Evolutionary conservation across 2,113 vertebrate genomes (phyloP).

Genomic region (Kobus ellipsiprymnus): DNA sequence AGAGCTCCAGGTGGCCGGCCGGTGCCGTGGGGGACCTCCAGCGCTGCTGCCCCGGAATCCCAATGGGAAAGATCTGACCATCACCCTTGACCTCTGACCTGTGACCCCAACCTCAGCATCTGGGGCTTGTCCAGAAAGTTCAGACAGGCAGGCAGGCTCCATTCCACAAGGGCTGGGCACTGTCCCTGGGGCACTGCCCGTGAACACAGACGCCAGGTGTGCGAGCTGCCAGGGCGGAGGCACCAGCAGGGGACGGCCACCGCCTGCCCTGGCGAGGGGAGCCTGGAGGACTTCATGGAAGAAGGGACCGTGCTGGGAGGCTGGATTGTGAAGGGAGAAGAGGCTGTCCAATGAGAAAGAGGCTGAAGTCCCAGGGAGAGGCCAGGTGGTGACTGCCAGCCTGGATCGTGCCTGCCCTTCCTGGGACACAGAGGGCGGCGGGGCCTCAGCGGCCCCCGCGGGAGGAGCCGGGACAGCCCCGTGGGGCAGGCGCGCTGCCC

Average conservation of each 20-base stretch:
- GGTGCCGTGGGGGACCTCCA: neutral
- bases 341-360: neutral
- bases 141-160: neutral
- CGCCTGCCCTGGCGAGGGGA: neutral
- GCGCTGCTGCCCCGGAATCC: accelerated
- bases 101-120: neutral
- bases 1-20: neutral
- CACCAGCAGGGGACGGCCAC: accelerated
- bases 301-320: neutral
- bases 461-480: neutral
- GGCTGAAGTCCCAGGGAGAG: neutral
- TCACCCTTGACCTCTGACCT: neutral
- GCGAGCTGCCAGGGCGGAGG: accelerated
- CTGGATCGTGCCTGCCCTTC: neutral
- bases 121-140: neutral
- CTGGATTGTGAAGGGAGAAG: neutral
- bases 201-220: neutral
- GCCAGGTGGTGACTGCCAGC: neutral
- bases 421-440: neutral
- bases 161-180: neutral
- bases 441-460: accelerated
- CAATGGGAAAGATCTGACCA: neutral
- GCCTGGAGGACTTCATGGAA: neutral
- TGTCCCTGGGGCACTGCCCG: neutral
- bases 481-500: accelerated